These are phyloP conservation scores for Oegoconia quadripuncta DNA, from an alignment of 2,888 invertebrate genomes.

Conservation along the genomic window DNA sequence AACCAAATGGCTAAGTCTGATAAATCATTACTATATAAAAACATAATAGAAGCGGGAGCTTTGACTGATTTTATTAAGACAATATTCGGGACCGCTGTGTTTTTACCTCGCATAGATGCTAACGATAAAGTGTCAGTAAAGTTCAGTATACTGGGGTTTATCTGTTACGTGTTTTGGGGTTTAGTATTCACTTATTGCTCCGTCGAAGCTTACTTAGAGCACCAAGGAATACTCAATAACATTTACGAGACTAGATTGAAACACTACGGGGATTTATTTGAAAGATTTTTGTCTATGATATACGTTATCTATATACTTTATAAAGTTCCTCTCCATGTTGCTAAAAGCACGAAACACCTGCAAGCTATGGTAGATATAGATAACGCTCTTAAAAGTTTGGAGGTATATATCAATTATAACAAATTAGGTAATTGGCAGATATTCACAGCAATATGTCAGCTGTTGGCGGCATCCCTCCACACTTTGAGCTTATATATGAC, in stretches of 20 bases:
- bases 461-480: neutral
- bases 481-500: neutral
- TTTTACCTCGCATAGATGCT: neutral
- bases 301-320: neutral
- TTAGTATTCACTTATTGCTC: constrained; percentile 39
- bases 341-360: neutral
- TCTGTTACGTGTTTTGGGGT: constrained; percentile 32
- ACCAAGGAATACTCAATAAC: constrained; percentile 48
- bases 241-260: neutral
- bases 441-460: neutral
- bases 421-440: neutral
- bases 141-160: constrained; percentile 36
- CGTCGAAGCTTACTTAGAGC: constrained; percentile 33
- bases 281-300: neutral
- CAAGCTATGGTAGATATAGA: constrained; percentile 2
- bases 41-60: neutral
- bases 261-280: neutral
- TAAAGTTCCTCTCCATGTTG: neutral
- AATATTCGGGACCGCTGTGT: neutral
- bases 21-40: neutral
- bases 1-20: neutral
- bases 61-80: neutral
- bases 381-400: neutral
- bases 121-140: constrained; percentile 15
- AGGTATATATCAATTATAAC: neutral